These are phyloP conservation scores for Eretmocerus hayati DNA, from an alignment of 2,888 invertebrate genomes.

Conservation along the genomic window DNA sequence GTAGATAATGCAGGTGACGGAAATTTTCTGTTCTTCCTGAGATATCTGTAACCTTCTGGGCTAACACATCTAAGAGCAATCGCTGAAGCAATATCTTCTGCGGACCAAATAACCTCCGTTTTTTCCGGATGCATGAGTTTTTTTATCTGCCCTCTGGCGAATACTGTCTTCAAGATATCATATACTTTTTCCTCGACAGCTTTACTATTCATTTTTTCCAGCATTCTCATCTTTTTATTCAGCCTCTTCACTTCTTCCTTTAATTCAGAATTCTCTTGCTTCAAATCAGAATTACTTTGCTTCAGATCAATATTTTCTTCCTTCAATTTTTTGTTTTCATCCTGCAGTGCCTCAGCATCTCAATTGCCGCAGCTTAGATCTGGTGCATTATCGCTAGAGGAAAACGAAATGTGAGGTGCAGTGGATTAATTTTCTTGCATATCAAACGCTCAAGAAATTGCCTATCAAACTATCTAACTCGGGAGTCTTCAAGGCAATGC, in stretches of 20 bases:
- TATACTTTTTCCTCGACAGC: neutral
- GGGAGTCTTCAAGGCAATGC: no score
- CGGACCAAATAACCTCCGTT: neutral
- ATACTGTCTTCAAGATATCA: neutral
- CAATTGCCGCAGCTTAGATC: no score
- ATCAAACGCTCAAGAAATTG: no score
- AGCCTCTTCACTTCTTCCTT: neutral
- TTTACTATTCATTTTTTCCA: neutral
- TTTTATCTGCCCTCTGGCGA: neutral
- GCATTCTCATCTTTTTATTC: neutral
- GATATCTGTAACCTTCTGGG: neutral
- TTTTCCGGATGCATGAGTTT: neutral
- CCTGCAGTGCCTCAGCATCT: no score
- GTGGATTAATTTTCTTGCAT: no score
- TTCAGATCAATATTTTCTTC: no score
- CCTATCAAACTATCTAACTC: no score
- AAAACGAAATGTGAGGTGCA: no score
- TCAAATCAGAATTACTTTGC: no score
- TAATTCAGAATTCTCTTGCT: neutral
- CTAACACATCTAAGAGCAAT: neutral
- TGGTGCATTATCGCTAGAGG: no score
- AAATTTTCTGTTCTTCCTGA: neutral
- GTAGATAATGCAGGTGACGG: neutral
- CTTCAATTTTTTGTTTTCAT: no score
- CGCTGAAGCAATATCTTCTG: neutral